These are phyloP conservation scores for Thymallus thymallus DNA, from an alignment of 2,113 vertebrate species.

Conservation along the genomic window DNA sequence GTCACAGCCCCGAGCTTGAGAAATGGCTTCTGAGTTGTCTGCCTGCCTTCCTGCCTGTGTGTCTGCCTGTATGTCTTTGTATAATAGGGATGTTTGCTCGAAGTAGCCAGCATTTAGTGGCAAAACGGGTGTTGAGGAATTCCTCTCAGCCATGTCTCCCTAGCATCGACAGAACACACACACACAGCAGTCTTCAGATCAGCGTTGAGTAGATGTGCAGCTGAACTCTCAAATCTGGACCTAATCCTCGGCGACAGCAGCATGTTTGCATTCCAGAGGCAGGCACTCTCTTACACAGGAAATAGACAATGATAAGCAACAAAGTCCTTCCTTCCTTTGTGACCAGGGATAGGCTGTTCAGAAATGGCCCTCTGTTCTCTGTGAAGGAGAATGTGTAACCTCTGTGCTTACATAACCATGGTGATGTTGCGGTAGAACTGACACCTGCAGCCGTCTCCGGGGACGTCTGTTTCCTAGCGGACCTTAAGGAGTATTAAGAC, in stretches of 20 bases:
- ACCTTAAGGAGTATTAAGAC: conserved; percentile 15
- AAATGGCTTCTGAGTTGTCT: no score
- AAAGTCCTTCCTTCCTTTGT: background rate
- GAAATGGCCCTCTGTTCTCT: background rate
- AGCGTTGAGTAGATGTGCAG: background rate
- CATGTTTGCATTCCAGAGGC: conserved; percentile 1
- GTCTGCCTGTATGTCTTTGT: background rate
- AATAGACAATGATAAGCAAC: conserved; percentile 5
- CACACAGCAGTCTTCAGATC: conserved; percentile 4
- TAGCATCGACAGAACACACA: background rate
- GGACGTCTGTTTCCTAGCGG: conserved; percentile 24
- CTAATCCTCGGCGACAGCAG: background rate
- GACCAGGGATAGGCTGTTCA: background rate
- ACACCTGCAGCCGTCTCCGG: conserved; percentile 37
- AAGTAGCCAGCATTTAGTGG: background rate
- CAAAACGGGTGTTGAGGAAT: background rate
- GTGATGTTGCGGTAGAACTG: conserved; percentile 54
- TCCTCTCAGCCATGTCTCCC: background rate
- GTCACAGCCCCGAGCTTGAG: no score
- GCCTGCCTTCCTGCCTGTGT: background rate
- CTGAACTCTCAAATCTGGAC: background rate
- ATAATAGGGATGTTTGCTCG: background rate
- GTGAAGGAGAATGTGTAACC: background rate
- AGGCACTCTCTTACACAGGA: background rate
- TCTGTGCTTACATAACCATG: background rate